Evolutionary conservation across 2,113 vertebrate genomes (phyloP), one percentile per base, ranked within the genome.

Genomic region (Eretmochelys imbricata): DNA sequence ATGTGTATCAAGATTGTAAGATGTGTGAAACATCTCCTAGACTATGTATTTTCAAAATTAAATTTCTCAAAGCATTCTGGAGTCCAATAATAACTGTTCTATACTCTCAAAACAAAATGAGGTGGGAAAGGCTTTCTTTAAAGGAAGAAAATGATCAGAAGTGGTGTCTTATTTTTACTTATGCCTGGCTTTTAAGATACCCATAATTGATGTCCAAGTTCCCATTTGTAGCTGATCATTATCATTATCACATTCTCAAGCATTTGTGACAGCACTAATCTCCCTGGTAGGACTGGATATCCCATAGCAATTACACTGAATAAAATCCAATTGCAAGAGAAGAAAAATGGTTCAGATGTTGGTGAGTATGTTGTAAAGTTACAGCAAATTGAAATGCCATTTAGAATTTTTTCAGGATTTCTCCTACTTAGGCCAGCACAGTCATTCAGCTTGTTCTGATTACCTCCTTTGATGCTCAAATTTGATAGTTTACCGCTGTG

Each of bases 391-490:
- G 53, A 90, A 94, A 93, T 72, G 91, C 17, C 55, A 83, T 92
- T 95, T 95, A 65, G 80, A 92, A 96, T 83, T 95, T 94, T 89
- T 93, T 16, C 53, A 75, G 50, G 81, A 95, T 88, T 25, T 31
- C 90, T 95, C 93, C 85, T 94, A 85, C 54, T 92, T 85, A 80
- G 35, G 38, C 55, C 81, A 89, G 57, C 50, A 16, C 83, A 78
- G 88, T 94, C 94, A 88, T 46, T 93, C 85, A 91, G 31, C 81
- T 94, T 95, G 85, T 81, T 97, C 89, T 94, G 79, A 92, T 96
- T 96, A 85, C 38, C 42, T 79, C 53, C 91, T 96, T 88, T 89
- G 83, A 94, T 91, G 50, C 1, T 85, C 86, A 85, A 72, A 65
- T 93, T 95, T 87, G 62, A 93, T 85, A 57, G 25, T 82, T 89